A percentile compares a stretch with the other conserved stretches of the same genome.
phyloP scores from a whole-genome alignment of 92 coral and sea anemone species.

The Meandrina meandrites region DNA sequence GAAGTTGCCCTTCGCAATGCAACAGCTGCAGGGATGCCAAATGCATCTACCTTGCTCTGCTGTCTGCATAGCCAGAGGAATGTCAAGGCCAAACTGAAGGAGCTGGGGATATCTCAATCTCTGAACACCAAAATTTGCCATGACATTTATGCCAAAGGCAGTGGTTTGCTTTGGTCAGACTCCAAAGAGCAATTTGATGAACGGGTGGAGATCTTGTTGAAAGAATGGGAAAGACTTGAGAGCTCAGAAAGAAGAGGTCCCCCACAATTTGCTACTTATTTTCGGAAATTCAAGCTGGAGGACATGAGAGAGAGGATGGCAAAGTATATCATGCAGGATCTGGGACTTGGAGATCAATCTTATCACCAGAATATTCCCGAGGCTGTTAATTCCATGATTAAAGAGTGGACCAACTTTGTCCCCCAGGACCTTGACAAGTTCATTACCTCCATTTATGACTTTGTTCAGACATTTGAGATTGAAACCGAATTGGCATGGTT shows the following conservation, averaged over 20 bases:
- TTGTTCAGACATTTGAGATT: not conserved
- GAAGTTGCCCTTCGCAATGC: conserved; percentile 5
- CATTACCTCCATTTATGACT: not conserved
- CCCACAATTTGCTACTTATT: conserved; percentile 31
- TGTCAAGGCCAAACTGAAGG: conserved; percentile 18
- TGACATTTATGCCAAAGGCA: not conserved
- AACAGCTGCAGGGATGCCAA: conserved; percentile 19
- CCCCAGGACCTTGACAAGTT: conserved; percentile 33
- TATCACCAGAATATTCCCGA: conserved; percentile 31
- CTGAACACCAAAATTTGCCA: not conserved
- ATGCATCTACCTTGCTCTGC: conserved; percentile 19
- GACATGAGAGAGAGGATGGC: conserved; percentile 38
- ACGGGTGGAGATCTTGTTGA: not conserved
- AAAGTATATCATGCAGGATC: conserved; percentile 30
- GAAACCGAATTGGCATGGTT: conserved; percentile 23
- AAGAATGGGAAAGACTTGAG: conserved; percentile 33
- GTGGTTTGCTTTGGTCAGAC: conserved; percentile 17
- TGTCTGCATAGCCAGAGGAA: not conserved
- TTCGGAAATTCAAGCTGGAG: conserved; percentile 27
- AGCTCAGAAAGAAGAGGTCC: conserved; percentile 23
- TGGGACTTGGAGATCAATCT: conserved; percentile 30
- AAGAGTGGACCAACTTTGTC: conserved; percentile 37
- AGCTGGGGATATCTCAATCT: conserved; percentile 6
- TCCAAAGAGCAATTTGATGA: conserved; percentile 21
- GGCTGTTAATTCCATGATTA: conserved; percentile 16